Base-by-base conservation (phyloP, 1,140 invertebrate species). In the Brachionus manjavacas region DNA sequence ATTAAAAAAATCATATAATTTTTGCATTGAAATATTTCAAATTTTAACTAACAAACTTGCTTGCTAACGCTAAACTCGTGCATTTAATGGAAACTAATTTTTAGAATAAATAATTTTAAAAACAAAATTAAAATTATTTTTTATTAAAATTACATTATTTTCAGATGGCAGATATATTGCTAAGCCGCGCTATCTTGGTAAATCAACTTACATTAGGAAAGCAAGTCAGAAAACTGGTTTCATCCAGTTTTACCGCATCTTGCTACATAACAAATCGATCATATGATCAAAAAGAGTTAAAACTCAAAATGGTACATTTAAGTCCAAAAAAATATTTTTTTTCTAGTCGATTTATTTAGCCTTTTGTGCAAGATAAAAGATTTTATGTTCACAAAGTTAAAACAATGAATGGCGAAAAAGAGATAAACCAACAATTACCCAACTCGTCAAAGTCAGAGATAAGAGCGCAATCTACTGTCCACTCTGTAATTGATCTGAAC, bases 61-160 rank as follows among this genome's bases (percentile, higher is more conserved):
- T 16, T 41, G 20, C 41, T 14, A 76, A 49, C 72, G 72, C 72
- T 76, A 12, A 28, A 49, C 72, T 76, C 41, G 41, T 76, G 41
- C 46, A 49, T 46, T 25, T 49, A 49, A 46, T 28, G n/a, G 3
- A 8, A 14, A 41, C 20, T 39, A 49, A 49, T 68, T 43, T 49
- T 76, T 49, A 23, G 43, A 76, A 76, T 49, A 76, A 46, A 49
- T 76, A 76, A 76, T 76, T 76, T 76, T 23, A 60, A 23, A 9
- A 4, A 55, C 8, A 20, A 20, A 60, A 20, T 20, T 20, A 20
- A 60, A 46, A 46, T n/a, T n/a, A 46, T 3, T 46, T 46, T 14
- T 46, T 12, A 46, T 46, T 60, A 8, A 23, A 60, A 60, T 16
- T 60, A 60, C 11, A 60, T 60, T 20, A 20, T 60, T 60, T 9